phyloP scores from a whole-genome alignment of 2,888 invertebrate species.

The Torymus auratus region DNA sequence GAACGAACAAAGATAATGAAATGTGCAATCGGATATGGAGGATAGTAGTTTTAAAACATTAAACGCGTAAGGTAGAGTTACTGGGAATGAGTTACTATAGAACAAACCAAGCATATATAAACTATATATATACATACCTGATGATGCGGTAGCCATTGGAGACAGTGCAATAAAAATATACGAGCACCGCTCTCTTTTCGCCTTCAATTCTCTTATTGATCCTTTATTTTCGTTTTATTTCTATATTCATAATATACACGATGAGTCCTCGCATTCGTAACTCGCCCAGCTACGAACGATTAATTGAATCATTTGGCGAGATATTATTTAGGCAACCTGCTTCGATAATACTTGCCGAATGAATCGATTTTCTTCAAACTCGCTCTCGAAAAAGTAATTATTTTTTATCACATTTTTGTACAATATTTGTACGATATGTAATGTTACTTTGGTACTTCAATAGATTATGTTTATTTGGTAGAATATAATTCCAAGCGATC shows the following conservation, averaged over 20 bases:
- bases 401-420: slow-evolving; percentile 24
- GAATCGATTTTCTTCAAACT: slow-evolving; percentile 29
- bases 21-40: slow-evolving; percentile 53
- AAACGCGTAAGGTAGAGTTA: slow-evolving; percentile 53
- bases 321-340: not conserved
- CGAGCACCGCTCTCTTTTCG: slow-evolving; percentile 47
- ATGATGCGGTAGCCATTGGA: slow-evolving; percentile 65
- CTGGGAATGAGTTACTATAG: slow-evolving; percentile 60
- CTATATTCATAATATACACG: slow-evolving; percentile 10
- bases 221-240: slow-evolving; percentile 16
- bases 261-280: slow-evolving; percentile 49
- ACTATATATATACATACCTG: slow-evolving; percentile 56
- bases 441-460: slow-evolving; percentile 17
- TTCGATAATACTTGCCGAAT: not conserved
- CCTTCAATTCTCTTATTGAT: slow-evolving; percentile 42
- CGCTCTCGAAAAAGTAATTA: slow-evolving; percentile 17
- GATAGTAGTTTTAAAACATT: slow-evolving; percentile 48
- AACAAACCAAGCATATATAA: slow-evolving; percentile 60
- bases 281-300: slow-evolving; percentile 21
- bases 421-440: slow-evolving; percentile 4
- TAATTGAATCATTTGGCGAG: slow-evolving; percentile 23
- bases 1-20: slow-evolving; percentile 38
- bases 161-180: slow-evolving; percentile 66
- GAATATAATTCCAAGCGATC: not conserved
- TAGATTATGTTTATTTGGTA: slow-evolving; percentile 6